Evolutionary conservation across 2,113 vertebrate species (phyloP).

Genomic region (Diadophis punctatus): DNA sequence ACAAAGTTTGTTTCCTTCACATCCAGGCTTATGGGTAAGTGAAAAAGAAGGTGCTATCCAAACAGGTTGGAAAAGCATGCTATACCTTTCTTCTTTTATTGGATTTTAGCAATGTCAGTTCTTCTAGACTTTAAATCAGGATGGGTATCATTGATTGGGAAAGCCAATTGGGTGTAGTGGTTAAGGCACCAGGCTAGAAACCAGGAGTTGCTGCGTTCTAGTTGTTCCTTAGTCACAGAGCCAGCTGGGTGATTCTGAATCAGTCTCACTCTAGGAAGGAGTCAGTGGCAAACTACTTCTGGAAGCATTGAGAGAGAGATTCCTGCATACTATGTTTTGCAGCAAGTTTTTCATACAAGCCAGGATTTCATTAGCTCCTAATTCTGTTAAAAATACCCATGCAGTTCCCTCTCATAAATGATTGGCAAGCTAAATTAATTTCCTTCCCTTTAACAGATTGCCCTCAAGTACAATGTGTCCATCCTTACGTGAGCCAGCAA

Average conservation of each 20-base stretch:
- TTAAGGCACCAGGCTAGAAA: not conserved
- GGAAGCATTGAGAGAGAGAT: not conserved
- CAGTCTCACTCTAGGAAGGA: not conserved
- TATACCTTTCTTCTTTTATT: not conserved
- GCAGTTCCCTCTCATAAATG: not conserved
- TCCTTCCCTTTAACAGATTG: constrained; percentile 70
- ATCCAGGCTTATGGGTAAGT: constrained; percentile 81
- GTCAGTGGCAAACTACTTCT: not conserved
- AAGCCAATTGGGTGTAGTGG: not conserved
- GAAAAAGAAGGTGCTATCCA: not conserved
- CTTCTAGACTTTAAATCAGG: not conserved
- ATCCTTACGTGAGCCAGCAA: constrained; percentile 89
- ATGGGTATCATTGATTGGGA: not conserved
- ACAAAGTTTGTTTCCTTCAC: constrained; percentile 91
- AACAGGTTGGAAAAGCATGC: not conserved
- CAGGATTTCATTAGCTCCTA: not conserved
- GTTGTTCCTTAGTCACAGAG: not conserved
- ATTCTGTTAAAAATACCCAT: not conserved
- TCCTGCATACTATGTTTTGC: not conserved
- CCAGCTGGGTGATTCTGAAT: not conserved
- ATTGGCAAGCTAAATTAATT: not conserved
- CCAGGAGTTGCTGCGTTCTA: not conserved
- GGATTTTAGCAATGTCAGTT: not conserved
- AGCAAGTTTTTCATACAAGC: not conserved
- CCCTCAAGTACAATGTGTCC: constrained; percentile 95